Evolutionary conservation across 2,888 invertebrate species (phyloP).

Genomic region (Orthonychiurus folsomi): DNA sequence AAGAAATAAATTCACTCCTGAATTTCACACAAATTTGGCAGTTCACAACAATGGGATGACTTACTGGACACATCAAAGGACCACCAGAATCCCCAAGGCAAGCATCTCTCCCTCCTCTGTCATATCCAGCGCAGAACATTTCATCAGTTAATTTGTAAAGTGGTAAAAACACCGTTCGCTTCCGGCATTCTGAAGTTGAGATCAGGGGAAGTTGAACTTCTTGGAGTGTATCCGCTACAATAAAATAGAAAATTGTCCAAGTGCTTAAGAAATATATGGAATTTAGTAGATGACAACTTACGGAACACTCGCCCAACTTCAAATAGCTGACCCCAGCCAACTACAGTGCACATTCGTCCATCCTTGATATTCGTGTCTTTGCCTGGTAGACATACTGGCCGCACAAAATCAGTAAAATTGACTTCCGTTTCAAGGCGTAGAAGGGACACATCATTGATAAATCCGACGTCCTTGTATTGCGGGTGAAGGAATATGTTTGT

Average conservation of each 20-base stretch:
- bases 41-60: slow-evolving; percentile 23
- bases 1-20: neutral
- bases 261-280: too few species aligned
- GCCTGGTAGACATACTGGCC: slow-evolving; percentile 59
- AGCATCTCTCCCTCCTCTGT: slow-evolving; percentile 68
- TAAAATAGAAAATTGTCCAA: slow-evolving; percentile 5
- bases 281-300: too few species aligned
- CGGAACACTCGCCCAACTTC: slow-evolving; percentile 71
- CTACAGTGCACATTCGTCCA: slow-evolving; percentile 63
- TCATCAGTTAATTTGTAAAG: slow-evolving; percentile 67
- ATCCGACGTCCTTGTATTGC: slow-evolving; percentile 63
- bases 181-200: slow-evolving; percentile 65
- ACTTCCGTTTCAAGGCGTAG: slow-evolving; percentile 55
- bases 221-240: slow-evolving; percentile 67
- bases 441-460: slow-evolving; percentile 68
- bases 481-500: slow-evolving; percentile 61
- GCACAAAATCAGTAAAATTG: slow-evolving; percentile 53
- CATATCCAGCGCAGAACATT: slow-evolving; percentile 74
- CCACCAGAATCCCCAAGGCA: slow-evolving; percentile 73
- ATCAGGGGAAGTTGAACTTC: slow-evolving; percentile 71
- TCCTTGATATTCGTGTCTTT: slow-evolving; percentile 49
- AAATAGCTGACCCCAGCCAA: slow-evolving; percentile 72
- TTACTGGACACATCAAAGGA: slow-evolving; percentile 66
- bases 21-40: slow-evolving; percentile 6
- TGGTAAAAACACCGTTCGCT: slow-evolving; percentile 62